Base-by-base conservation (phyloP, 1,140 invertebrate species). In the Aphaenogaster floridana region DNA sequence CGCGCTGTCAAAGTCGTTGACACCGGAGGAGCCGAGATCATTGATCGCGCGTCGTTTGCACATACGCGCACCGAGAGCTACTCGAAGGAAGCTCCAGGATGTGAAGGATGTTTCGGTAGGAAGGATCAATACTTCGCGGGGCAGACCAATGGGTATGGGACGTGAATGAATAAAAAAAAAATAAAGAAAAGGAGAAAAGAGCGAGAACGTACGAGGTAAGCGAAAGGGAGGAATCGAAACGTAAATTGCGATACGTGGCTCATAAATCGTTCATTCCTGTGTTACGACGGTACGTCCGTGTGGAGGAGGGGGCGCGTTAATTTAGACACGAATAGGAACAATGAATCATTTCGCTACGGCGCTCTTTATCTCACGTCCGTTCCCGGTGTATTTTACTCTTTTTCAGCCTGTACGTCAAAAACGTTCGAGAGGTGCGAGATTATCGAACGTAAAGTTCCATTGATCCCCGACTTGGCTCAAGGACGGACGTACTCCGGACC, bases 1-100 rank as follows among this genome's bases (percentile, higher is more conserved):
- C 39, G 36, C 69, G 69, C 57, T 90, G 84, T 90, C 88, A 90
- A 89, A 89, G 89, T 66, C 74, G 21, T 86, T 89, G 81, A 86
- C 76, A 71, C 66, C 80, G 80, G 61, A 57, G 86, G n/a, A 85
- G 68, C 1, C 68, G 80, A 83, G 80, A 84, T 84, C 80, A 76
- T 84, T 84, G 80, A 84, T 84, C 80, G 80, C 80, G 28, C 54
- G 52, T 74, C 80, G 80, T 76, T 84, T 63, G 69, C 54, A 76
- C 80, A 74, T 61, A 84, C 52, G 64, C 39, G 50, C 11, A 45
- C 54, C 52, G 54, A 83, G 79, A 72, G 39, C 68, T 39, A 61
- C 42, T 83, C 79, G 68, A 83, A 83, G 52, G 39, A 74, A 83
- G 50, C 52, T 39, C 17, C 4, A 28, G 28, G 28, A 13, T 34